A percentile compares a stretch with the other conserved stretches of the same genome.
phyloP scores from a whole-genome alignment of 2,888 invertebrate genomes.

The Aproaerema taeniolella region DNA sequence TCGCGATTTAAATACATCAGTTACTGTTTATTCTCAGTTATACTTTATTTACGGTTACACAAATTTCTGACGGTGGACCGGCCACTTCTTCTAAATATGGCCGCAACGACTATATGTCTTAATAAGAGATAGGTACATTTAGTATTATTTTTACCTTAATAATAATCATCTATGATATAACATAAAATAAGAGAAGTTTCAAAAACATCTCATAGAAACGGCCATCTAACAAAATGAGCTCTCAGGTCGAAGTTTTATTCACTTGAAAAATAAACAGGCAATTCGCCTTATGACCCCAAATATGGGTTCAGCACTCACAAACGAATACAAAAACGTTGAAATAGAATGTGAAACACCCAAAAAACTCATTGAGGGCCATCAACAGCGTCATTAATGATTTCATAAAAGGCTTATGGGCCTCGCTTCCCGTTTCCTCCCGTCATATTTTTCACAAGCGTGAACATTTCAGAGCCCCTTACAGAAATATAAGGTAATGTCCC shows the following conservation, averaged over 20 bases:
- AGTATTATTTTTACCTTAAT: neutral
- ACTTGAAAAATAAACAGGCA: conserved; percentile 9
- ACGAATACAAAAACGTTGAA: conserved; percentile 38
- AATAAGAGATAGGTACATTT: too few species aligned
- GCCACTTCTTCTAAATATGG: too few species aligned
- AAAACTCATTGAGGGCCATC: conserved; percentile 49
- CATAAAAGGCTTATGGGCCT: conserved; percentile 65
- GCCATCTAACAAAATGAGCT: neutral
- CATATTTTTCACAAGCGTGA: conserved; percentile 62
- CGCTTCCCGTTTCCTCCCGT: conserved; percentile 54
- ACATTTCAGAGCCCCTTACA: conserved; percentile 55
- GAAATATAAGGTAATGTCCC: conserved; percentile 33
- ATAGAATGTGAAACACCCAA: conserved; percentile 44
- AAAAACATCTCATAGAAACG: neutral
- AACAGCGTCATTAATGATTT: conserved; percentile 65
- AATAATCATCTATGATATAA: neutral
- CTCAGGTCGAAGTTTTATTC: conserved; percentile 5
- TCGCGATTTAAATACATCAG: too few species aligned
- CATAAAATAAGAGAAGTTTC: too few species aligned
- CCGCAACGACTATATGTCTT: too few species aligned
- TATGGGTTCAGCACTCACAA: conserved; percentile 31
- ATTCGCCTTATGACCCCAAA: conserved; percentile 15
- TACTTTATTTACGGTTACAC: too few species aligned
- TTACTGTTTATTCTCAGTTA: too few species aligned
- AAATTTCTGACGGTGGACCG: too few species aligned